These are phyloP conservation scores for Cataglyphis livida DNA, from an alignment of 2,888 invertebrate species.

Conservation along the genomic window DNA sequence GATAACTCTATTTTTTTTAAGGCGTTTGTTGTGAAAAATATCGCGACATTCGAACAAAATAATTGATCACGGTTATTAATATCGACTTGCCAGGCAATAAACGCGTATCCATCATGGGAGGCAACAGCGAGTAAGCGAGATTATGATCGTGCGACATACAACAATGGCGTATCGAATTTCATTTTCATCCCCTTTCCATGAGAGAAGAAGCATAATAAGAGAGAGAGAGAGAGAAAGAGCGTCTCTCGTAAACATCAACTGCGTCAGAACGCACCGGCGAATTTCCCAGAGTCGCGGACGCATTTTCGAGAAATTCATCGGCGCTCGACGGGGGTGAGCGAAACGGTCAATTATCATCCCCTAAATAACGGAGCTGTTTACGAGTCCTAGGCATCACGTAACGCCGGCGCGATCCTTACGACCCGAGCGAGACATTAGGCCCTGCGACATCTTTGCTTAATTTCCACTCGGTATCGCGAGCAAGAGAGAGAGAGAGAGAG, in stretches of 20 bases:
- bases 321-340: conserved; percentile 60
- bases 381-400: conserved; percentile 75
- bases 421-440: conserved; percentile 71
- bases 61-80: conserved; percentile 48
- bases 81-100: conserved; percentile 31
- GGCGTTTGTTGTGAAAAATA: conserved; percentile 20
- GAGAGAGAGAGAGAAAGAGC: conserved; percentile 1
- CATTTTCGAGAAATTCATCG: conserved; percentile 67
- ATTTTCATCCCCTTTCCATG: conserved; percentile 58
- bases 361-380: conserved; percentile 83
- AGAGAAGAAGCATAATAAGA: conserved; percentile 16
- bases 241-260: conserved; percentile 60
- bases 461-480: conserved; percentile 66
- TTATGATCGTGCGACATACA: conserved; percentile 59
- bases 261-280: conserved; percentile 56
- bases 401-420: conserved; percentile 56
- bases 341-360: conserved; percentile 83
- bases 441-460: conserved; percentile 85
- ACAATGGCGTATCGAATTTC: conserved; percentile 70
- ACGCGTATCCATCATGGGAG: conserved; percentile 44
- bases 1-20: conserved; percentile 3
- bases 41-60: conserved; percentile 4
- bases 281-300: conserved; percentile 65
- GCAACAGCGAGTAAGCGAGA: conserved; percentile 45
- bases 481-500: conserved; percentile 10